A percentile compares a stretch with the other conserved stretches of the same genome.
phyloP scores from a whole-genome alignment of 2,797 vertebrate species.

The Malacoraja senta region DNA sequence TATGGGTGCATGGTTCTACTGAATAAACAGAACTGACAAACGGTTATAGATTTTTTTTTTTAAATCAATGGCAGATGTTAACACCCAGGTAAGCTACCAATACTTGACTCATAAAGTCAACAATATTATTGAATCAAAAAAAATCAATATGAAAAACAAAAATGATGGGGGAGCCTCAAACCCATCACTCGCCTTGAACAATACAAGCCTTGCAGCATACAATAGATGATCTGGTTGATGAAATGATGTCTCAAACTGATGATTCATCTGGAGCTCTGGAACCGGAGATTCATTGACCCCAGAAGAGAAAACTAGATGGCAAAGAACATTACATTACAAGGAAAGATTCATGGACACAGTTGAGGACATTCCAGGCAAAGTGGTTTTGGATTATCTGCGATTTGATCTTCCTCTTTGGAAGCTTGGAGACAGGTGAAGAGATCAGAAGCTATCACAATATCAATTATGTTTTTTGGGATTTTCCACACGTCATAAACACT shows the following conservation, averaged over 20 bases:
- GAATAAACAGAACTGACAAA: background rate
- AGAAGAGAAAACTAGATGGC: background rate
- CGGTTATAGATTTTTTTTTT: no score
- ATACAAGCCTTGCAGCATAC: background rate
- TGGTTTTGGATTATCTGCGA: background rate
- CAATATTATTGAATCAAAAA: background rate
- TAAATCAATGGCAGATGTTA: background rate
- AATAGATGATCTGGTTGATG: background rate
- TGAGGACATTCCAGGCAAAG: background rate
- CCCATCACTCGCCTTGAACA: background rate
- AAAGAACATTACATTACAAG: background rate
- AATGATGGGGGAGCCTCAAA: no score
- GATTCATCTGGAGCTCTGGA: background rate
- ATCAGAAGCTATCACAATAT: background rate
- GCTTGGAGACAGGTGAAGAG: background rate
- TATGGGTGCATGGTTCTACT: background rate
- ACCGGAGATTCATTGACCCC: background rate
- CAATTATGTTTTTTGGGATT: background rate
- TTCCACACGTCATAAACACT: background rate
- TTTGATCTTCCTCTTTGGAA: background rate
- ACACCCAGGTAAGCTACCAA: background rate
- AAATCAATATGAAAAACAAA: background rate
- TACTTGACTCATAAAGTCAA: background rate
- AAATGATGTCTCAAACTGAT: background rate
- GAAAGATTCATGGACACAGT: background rate